A percentile compares a stretch with the other conserved stretches of the same genome.
Evolutionary conservation across 2,888 invertebrate genomes (phyloP).

Genomic region (Auanema freiburgensis): DNA sequence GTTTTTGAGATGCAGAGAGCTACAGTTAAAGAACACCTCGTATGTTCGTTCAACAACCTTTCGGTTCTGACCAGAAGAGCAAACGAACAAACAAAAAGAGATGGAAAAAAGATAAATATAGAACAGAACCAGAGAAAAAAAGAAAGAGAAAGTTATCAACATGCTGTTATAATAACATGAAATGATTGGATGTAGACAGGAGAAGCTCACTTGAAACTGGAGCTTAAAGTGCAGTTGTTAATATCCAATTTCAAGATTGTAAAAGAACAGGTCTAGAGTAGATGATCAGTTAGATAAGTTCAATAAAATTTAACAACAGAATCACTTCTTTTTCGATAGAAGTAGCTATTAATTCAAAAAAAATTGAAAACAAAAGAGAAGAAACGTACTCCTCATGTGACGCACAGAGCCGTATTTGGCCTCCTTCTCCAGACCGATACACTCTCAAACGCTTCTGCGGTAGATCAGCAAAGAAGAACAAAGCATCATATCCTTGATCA

Average conservation of each 20-base stretch:
- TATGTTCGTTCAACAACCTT: neutral
- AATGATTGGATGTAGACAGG: no score
- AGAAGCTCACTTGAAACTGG: no score
- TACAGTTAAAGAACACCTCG: neutral
- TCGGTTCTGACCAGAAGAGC: neutral
- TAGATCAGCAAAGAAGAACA: slow-evolving; percentile 60
- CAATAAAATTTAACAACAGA: neutral
- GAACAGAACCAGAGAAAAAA: slow-evolving; percentile 6
- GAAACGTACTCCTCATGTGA: slow-evolving; percentile 34
- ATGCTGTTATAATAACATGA: no score
- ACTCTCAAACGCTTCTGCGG: slow-evolving; percentile 48
- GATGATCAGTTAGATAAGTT: neutral
- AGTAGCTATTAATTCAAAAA: neutral
- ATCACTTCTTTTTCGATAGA: neutral
- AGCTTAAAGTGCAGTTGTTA: no score
- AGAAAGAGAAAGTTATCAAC: slow-evolving; percentile 8
- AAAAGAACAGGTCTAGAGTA: no score
- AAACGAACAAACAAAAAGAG: slow-evolving; percentile 7
- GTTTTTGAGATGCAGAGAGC: no score
- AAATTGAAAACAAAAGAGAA: neutral
- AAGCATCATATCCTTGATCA: slow-evolving; percentile 59
- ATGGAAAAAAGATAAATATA: slow-evolving; percentile 1
- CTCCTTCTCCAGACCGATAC: slow-evolving; percentile 53
- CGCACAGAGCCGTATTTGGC: slow-evolving; percentile 47
- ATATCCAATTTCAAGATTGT: no score